Conservation (phyloP, 1,140 invertebrate genomes). For the Drosophila nikananu region DNA sequence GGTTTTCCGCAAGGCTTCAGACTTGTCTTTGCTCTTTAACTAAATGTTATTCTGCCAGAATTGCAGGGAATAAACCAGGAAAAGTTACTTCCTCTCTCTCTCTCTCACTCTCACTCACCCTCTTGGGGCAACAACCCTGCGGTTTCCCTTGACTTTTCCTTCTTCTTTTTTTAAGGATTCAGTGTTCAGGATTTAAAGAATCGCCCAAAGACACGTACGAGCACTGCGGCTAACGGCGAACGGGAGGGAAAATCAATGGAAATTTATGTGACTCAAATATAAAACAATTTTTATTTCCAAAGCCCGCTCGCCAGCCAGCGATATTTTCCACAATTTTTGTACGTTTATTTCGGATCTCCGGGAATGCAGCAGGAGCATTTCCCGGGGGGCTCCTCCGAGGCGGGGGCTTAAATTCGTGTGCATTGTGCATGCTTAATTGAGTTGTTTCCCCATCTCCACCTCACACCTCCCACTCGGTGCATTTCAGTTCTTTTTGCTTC, state of each 20-base stretch:
- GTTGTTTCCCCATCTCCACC: constrained; percentile 36
- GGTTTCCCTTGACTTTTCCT: neutral
- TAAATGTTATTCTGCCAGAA: neutral
- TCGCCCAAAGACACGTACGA: constrained; percentile 35
- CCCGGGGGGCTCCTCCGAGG: constrained; percentile 17
- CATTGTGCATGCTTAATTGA: constrained; percentile 82
- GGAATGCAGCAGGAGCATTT: constrained; percentile 12
- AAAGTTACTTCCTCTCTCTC: neutral
- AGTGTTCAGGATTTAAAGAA: constrained; percentile 20
- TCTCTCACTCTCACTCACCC: neutral
- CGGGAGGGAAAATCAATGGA: constrained; percentile 65
- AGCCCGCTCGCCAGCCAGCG: constrained; percentile 12
- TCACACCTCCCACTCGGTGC: neutral
- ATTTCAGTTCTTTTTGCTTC: constrained; percentile 4
- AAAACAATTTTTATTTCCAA: constrained; percentile 60
- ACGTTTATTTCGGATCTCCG: constrained; percentile 44
- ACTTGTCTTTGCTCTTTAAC: neutral
- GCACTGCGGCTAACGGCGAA: no score
- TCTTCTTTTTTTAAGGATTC: neutral
- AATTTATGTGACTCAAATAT: constrained; percentile 77
- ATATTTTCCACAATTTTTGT: constrained; percentile 51
- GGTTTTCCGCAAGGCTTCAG: neutral
- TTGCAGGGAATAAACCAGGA: neutral
- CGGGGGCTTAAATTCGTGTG: constrained; percentile 67
- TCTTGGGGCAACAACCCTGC: neutral